Conservation (phyloP, 2,797 vertebrate species). For the Pogoniulus pusillus region DNA sequence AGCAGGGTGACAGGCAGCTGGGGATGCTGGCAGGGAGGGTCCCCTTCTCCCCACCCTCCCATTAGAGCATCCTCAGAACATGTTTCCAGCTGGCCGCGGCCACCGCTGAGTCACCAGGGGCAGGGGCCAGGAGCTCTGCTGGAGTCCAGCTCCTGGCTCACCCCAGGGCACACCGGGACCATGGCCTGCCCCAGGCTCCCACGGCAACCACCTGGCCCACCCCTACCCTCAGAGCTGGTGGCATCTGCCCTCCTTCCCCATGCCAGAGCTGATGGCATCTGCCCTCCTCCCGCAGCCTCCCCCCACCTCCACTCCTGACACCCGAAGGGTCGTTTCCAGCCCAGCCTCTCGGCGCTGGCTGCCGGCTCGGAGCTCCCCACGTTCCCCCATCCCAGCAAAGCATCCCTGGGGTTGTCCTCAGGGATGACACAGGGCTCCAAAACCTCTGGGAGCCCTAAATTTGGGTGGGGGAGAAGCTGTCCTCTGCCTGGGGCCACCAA, state of each 20-base stretch:
- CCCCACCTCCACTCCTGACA: accelerated
- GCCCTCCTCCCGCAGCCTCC: background rate
- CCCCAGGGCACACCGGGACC: background rate
- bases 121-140: conserved; percentile 38
- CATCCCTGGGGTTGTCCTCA: accelerated
- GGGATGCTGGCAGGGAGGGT: conserved; percentile 25
- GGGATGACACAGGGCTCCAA: accelerated
- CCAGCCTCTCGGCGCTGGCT: accelerated
- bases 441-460: accelerated
- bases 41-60: background rate
- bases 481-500: background rate
- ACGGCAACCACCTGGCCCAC: background rate
- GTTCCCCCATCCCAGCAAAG: background rate
- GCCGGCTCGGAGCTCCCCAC: background rate
- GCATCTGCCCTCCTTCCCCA: background rate
- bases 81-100: conserved; percentile 29
- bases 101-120: conserved; percentile 61
- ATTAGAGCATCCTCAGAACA: conserved; percentile 7
- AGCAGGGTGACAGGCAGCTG: background rate
- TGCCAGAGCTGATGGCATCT: no score
- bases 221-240: background rate
- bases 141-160: background rate
- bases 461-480: background rate
- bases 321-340: background rate
- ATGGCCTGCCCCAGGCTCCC: background rate